Base-by-base conservation (phyloP, 2,888 invertebrate genomes). In the Nomada hirtipes region DNA sequence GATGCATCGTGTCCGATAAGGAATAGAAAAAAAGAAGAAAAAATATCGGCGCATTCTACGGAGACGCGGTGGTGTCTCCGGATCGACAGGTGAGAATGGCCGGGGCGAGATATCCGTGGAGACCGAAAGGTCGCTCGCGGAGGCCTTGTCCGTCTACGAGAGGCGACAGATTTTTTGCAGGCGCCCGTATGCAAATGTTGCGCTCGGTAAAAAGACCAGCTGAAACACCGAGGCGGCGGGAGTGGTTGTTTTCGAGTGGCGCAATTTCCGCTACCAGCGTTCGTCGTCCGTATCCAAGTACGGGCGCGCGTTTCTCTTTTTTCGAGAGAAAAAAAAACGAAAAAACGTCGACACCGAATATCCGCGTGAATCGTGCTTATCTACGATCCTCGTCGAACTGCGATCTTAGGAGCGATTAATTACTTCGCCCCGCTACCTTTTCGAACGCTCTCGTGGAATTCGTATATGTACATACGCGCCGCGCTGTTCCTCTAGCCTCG, bases 1-100 rank as follows among this genome's bases (percentile, higher is more conserved):
- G 79, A 63, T 63, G 70, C 64, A 65, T 71, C 79, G 75, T 29
- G 69, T 59, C 70, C 69, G 80, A 81, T 78, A 78, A 73, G 72
- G 69, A 69, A 60, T 36, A 36, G 53, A 1, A 53, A 11, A 53
- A 15, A 50, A 15, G 1, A 1, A 50, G 9, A 9, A 11, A 13
- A 55, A 71, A 13, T 9, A n/a, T 18, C 20, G 2, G 20, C n/a
- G 11, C 23, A 11, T 55, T 63, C 52, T 23, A 57, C 20, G 15
- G 44, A 1, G 53, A 64, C 47, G 11, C 11, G 2, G 47, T 15
- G 47, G 47, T 15, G 47, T 15, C 47, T 10, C 47, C 47, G 47
- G 36, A 36, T 47, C 47, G 47, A 47, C 47, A 15, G 47, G 47
- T 15, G 47, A 47, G 0, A 47, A 47, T 13, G 3, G 36, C 36